Base-by-base conservation (phyloP, 1,140 invertebrate species). In the Ips typographus region DNA sequence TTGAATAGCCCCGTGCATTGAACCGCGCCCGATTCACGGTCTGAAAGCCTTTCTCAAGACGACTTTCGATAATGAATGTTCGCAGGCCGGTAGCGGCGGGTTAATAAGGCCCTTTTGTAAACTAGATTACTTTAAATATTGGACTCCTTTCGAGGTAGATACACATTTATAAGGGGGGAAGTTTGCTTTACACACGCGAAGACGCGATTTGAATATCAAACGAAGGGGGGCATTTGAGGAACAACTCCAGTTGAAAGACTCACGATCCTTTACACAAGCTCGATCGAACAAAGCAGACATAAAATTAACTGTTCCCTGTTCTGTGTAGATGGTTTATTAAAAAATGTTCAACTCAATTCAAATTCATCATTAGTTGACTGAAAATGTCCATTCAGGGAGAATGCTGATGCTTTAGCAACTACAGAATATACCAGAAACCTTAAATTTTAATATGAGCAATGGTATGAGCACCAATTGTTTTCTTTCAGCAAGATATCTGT, bases 81-180 rank as follows among this genome's bases (percentile, higher is more conserved):
- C 40, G 38, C 60, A 22, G 58, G 51, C 60, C 60, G 60, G 60
- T 63, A 63, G 63, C 63, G 53, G 53, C 51, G 53, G 53, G 63
- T 65, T 65, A 65, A 65, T 65, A 67, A 67, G 65, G 40, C 22
- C 56, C 65, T 67, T 67, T 67, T 67, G 65, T 67, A 67, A 67
- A 67, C 65, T 67, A 67, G 65, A 67, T 67, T 67, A 67, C 56
- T 58, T 67, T 67, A 67, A 67, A 67, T 67, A 59, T 67, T 59
- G 65, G 65, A 56, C 65, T 67, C 59, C 65, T 67, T 67, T 67
- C 65, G 59, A 59, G 56, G 65, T 67, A 67, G 39, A 67, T 37
- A 6, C 7, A 6, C 37, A 22, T 22, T 22, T 22, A 22, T 22
- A 42, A 8, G 37, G 37, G 56, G 65, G 56, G 56, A 56, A 65